These are phyloP conservation scores for Dynastes maya DNA, from an alignment of 2,888 invertebrate genomes.

Conservation along the genomic window DNA sequence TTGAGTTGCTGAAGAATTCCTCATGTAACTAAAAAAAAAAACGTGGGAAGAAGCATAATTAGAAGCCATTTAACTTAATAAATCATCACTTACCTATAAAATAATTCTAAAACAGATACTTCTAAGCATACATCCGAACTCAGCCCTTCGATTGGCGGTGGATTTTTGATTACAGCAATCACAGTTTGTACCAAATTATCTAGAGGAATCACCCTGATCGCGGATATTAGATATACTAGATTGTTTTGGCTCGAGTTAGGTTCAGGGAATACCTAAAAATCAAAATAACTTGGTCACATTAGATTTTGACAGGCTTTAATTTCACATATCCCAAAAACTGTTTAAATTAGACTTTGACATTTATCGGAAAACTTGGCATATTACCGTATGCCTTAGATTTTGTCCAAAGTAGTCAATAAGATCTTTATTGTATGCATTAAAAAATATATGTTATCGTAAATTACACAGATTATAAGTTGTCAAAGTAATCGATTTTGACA, in stretches of 20 bases:
- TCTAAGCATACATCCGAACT: slow-evolving; percentile 79
- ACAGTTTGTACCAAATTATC: slow-evolving; percentile 88
- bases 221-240: slow-evolving; percentile 84
- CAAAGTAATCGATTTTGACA: too few species aligned
- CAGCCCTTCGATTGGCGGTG: slow-evolving; percentile 77
- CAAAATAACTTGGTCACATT: not conserved
- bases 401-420: too few species aligned
- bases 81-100: slow-evolving; percentile 75
- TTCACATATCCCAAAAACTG: too few species aligned
- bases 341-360: too few species aligned
- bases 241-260: slow-evolving; percentile 81
- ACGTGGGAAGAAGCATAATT: too few species aligned
- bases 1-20: slow-evolving; percentile 79
- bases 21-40: slow-evolving; percentile 73
- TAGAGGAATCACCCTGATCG: slow-evolving; percentile 87
- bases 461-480: too few species aligned
- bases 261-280: slow-evolving; percentile 74
- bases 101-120: slow-evolving; percentile 86
- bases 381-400: too few species aligned
- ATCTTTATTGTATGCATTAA: too few species aligned
- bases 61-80: not conserved
- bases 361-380: too few species aligned
- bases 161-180: slow-evolving; percentile 86
- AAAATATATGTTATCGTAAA: too few species aligned
- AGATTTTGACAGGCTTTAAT: too few species aligned